Evolutionary conservation across 2,888 invertebrate genomes (phyloP), one percentile per base, ranked within the genome.

Genomic region (Acanthosepion esculentum): DNA sequence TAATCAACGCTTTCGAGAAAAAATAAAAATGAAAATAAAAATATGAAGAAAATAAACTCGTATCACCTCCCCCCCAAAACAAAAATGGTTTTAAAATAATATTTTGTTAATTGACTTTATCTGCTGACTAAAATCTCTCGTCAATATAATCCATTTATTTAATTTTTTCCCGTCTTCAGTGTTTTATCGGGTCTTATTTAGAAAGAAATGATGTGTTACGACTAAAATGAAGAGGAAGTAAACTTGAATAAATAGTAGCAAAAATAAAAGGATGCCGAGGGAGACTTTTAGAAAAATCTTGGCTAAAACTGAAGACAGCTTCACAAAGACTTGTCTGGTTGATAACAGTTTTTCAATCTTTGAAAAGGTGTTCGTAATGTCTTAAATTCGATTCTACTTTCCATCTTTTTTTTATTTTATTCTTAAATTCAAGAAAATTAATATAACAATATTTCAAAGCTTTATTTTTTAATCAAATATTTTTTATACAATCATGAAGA

Each of bases 61-160:
- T 55, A 7, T 10, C n/a, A n/a, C n/a, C n/a, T n/a, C n/a, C n/a
- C n/a, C 29, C 6, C 12, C 78, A 4, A 78, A 78, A n/a, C n/a
- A n/a, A 55, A 78, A 78, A 33, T n/a, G n/a, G 33, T 33, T 78
- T n/a, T 10, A 78, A n/a, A 78, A 78, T 78, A 78, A 78, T 78
- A 78, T 78, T 78, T n/a, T 78, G n/a, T 78, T 78, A 78, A 78
- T 78, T 78, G 78, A 78, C 78, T 78, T 78, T 78, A n/a, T 78
- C 78, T 78, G 78, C n/a, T 78, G 78, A 78, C n/a, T 78, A 78
- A 78, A 78, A 78, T 78, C 78, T 78, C 78, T 10, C 29, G 78
- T 78, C 78, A n/a, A n/a, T 78, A n/a, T 8, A 78, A 78, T 78
- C 29, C 78, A 29, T n/a, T 78, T 78, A n/a, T 78, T 78, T n/a